phyloP scores from a whole-genome alignment of 2,113 vertebrate species.

The Eolophus roseicapilla region DNA sequence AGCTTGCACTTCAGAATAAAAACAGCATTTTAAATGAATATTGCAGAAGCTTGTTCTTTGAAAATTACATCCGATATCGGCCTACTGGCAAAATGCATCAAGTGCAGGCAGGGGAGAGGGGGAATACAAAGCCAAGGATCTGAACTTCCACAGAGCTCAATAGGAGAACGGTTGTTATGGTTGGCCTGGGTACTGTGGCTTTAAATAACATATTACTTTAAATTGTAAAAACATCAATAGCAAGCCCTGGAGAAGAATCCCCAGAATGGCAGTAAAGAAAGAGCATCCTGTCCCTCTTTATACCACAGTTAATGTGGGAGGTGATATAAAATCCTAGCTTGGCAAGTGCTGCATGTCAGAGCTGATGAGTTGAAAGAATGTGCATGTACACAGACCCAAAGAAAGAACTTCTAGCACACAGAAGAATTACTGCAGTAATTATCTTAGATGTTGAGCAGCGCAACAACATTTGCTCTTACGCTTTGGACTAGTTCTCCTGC shows the following conservation, averaged over 20 bases:
- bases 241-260: not conserved
- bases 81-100: not conserved
- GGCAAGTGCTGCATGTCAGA: not conserved
- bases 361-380: constrained; percentile 9
- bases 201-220: constrained; percentile 39
- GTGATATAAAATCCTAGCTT: not conserved
- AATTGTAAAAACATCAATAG: constrained; percentile 24
- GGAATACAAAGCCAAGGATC: not conserved
- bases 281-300: constrained; percentile 29
- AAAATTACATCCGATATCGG: not conserved
- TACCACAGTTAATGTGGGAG: not conserved
- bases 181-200: constrained; percentile 12
- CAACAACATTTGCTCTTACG: not conserved
- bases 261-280: constrained; percentile 22
- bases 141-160: constrained; percentile 10
- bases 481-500: not conserved
- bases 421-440: not conserved
- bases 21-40: not conserved
- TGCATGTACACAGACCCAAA: not conserved
- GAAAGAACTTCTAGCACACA: not conserved
- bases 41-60: not conserved
- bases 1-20: not conserved
- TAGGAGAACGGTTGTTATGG: not conserved
- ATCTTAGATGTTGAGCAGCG: not conserved
- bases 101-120: not conserved